Evolutionary conservation across 1,140 invertebrate genomes (phyloP), one percentile per base, ranked within the genome.

Genomic region (Calliopsis andreniformis): DNA sequence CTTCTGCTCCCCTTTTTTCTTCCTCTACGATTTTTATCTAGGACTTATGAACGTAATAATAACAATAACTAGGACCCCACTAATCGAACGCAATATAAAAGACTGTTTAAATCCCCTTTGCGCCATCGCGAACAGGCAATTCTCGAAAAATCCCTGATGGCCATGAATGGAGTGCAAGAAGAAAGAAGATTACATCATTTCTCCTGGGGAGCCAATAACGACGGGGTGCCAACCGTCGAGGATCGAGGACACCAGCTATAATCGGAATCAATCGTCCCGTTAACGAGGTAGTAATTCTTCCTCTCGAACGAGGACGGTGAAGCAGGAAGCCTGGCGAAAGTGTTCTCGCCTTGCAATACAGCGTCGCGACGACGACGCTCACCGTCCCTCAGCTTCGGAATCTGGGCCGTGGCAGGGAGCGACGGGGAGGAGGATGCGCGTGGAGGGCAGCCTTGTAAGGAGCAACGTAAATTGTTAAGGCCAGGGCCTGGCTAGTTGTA

Each of bases 401-500:
- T 76, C 61, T 28, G 28, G 16, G 32, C 51, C 18, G 42, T 23
- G 10, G 5, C 8, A 47, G 23, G 23, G 32, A n/a, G 5, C 23
- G 53, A 2, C 6, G 30, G 61, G 47, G 42, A 18, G 12, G 61
- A 3, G 23, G 16, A 28, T 39, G 63, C 69, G 55, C 76, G 73
- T 63, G 53, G 45, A 51, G 28, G 76, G 42, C 30, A 28, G 51
- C 25, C 71, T 18, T 56, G 51, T 75, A 75, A 75, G 79, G 67
- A 80, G 80, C 79, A 80, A 76, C 85, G 86, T 88, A 88, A 87
- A 88, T 88, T 87, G 83, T 88, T 88, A 88, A 88, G 83, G 87
- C 85, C 79, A 77, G 78, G 82, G 72, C 86, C 80, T 80, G 85
- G 68, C 83, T 88, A 87, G 87, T 87, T 88, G 86, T 88, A 88